A percentile compares a stretch with the other conserved stretches of the same genome.
These are phyloP conservation scores for Andinoacara biseriatus DNA, from an alignment of 2,113 vertebrate species.

Conservation along the genomic window DNA sequence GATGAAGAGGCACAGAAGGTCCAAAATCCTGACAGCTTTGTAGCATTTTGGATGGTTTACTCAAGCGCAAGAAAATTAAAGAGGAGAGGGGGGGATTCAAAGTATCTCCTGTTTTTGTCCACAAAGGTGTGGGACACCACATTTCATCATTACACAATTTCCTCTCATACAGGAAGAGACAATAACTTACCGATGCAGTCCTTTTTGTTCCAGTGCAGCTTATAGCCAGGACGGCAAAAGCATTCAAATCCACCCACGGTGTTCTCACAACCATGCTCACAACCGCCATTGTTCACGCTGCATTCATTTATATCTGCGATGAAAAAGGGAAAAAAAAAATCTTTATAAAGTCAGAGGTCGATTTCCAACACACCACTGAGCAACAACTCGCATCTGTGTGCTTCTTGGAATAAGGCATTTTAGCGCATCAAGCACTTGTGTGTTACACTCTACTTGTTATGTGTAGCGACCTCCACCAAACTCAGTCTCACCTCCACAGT, in stretches of 20 bases:
- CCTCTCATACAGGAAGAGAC: background rate
- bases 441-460: conserved; percentile 29
- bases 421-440: background rate
- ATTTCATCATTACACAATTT: conserved; percentile 5
- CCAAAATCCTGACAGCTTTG: conserved; percentile 16
- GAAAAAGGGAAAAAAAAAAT: background rate
- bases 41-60: conserved; percentile 33
- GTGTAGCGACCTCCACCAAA: conserved; percentile 17
- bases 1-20: background rate
- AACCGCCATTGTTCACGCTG: conserved; percentile 94
- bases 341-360: conserved; percentile 24
- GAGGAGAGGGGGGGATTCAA: conserved; percentile 76
- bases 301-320: conserved; percentile 93
- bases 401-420: conserved; percentile 5
- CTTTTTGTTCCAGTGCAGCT: conserved; percentile 97
- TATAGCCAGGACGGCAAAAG: conserved; percentile 88
- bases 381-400: background rate
- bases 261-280: conserved; percentile 92
- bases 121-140: conserved; percentile 35
- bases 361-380: background rate
- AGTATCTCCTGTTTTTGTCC: conserved; percentile 95
- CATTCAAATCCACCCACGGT: conserved; percentile 88
- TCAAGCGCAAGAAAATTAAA: conserved; percentile 59
- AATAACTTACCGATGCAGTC: conserved; percentile 94
- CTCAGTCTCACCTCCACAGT: conserved; percentile 90